These are phyloP conservation scores for Bilobella aurantiaca DNA, from an alignment of 1,140 invertebrate genomes.

Conservation along the genomic window DNA sequence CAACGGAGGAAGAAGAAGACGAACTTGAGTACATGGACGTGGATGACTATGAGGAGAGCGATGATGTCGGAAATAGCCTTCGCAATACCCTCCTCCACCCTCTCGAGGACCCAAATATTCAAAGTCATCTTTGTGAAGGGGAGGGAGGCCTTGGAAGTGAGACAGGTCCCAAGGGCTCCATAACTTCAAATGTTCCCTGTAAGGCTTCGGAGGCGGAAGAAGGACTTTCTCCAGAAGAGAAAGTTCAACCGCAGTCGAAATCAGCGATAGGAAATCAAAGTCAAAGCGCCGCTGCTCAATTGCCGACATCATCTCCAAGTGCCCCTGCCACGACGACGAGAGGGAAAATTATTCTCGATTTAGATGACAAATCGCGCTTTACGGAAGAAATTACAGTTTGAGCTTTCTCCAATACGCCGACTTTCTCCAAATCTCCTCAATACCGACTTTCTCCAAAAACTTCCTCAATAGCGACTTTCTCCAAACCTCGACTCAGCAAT, in stretches of 20 bases:
- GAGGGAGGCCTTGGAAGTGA: neutral
- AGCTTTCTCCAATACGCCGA: conserved; percentile 25
- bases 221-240: neutral
- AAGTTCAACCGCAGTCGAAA: neutral
- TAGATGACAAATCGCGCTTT: conserved; percentile 65
- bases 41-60: conserved; percentile 2
- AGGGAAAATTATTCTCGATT: conserved; percentile 46
- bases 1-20: conserved; percentile 14
- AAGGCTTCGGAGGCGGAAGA: neutral
- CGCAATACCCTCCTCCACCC: neutral
- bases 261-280: neutral
- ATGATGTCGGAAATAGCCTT: neutral
- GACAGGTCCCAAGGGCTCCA: neutral
- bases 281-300: neutral
- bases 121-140: neutral
- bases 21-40: conserved; percentile 18
- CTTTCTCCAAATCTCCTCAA: neutral
- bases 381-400: conserved; percentile 69
- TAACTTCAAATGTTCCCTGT: neutral
- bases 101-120: no score
- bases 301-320: neutral
- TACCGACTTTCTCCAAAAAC: neutral
- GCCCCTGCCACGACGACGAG: neutral
- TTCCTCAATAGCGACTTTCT: neutral
- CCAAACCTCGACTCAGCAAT: no score